phyloP scores from a whole-genome alignment of 1,140 invertebrate genomes.

The Meteorus sp. region DNA sequence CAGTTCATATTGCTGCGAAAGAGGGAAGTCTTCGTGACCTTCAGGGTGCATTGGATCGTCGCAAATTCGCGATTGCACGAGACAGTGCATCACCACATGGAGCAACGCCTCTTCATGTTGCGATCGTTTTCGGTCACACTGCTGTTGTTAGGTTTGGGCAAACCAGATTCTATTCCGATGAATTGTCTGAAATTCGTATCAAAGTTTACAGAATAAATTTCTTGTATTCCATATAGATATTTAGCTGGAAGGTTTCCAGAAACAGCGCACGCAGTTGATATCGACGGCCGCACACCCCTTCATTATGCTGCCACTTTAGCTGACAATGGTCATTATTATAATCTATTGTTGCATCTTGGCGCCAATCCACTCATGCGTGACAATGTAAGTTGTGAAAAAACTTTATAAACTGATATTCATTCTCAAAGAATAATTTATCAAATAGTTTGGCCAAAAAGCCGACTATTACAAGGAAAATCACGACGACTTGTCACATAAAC shows the following conservation, averaged over 20 bases:
- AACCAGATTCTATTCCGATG: conserved; percentile 1
- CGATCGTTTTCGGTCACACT: conserved; percentile 79
- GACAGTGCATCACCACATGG: conserved; percentile 80
- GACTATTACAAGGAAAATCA: conserved; percentile 75
- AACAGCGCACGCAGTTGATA: conserved; percentile 73
- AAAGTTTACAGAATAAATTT: background rate
- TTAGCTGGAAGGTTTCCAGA: conserved; percentile 75
- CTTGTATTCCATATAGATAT: conserved; percentile 39
- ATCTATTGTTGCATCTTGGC: conserved; percentile 80
- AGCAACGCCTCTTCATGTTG: conserved; percentile 91
- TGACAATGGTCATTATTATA: conserved; percentile 88
- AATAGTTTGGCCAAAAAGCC: conserved; percentile 72
- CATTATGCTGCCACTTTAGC: conserved; percentile 86
- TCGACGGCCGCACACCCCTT: conserved; percentile 83
- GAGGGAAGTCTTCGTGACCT: conserved; percentile 82
- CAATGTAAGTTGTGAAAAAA: conserved; percentile 66
- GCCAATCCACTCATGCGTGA: conserved; percentile 81
- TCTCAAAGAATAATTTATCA: conserved; percentile 25
- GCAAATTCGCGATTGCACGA: conserved; percentile 86
- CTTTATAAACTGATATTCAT: background rate
- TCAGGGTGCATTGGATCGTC: conserved; percentile 82
- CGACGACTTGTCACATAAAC: conserved; percentile 69
- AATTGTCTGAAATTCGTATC: background rate
- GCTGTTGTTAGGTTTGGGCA: conserved; percentile 59
- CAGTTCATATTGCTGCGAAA: conserved; percentile 83